Evolutionary conservation across 2,888 invertebrate species (phyloP).

Genomic region (Coenonympha arcania): DNA sequence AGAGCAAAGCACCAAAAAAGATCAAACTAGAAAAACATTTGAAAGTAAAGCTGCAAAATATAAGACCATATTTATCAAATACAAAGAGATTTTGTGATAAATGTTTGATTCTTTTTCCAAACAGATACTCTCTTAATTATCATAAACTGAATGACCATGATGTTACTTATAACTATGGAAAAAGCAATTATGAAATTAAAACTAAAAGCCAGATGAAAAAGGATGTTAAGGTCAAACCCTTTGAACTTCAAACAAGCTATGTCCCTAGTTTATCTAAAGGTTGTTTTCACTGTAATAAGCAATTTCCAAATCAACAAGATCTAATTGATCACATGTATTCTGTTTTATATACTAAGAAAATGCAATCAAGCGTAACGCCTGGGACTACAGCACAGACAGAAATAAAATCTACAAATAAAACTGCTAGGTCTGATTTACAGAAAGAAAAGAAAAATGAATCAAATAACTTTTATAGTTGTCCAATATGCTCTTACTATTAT

Average conservation of each 20-base stretch:
- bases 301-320: conserved; percentile 39
- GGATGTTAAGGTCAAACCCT: conserved; percentile 11
- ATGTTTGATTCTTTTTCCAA: conserved; percentile 51
- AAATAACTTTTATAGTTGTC: conserved; percentile 17
- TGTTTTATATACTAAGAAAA: conserved; percentile 35
- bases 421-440: not conserved
- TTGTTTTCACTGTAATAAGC: conserved; percentile 50
- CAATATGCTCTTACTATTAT: conserved; percentile 23
- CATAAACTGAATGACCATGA: conserved; percentile 29
- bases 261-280: conserved; percentile 6
- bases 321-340: conserved; percentile 56
- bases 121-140: conserved; percentile 24
- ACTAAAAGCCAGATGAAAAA: not conserved
- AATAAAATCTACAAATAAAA: not conserved
- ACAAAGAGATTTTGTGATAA: conserved; percentile 45
- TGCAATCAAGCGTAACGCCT: not conserved
- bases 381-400: not conserved
- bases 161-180: conserved; percentile 12
- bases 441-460: conserved; percentile 5
- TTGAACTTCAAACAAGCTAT: conserved; percentile 20
- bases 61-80: conserved; percentile 37
- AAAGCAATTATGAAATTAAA: not conserved
- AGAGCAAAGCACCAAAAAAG: conserved; percentile 13
- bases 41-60: conserved; percentile 39
- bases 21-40: conserved; percentile 11